Base-by-base conservation (phyloP, 2,888 invertebrate species). In the Andrena minutula region DNA sequence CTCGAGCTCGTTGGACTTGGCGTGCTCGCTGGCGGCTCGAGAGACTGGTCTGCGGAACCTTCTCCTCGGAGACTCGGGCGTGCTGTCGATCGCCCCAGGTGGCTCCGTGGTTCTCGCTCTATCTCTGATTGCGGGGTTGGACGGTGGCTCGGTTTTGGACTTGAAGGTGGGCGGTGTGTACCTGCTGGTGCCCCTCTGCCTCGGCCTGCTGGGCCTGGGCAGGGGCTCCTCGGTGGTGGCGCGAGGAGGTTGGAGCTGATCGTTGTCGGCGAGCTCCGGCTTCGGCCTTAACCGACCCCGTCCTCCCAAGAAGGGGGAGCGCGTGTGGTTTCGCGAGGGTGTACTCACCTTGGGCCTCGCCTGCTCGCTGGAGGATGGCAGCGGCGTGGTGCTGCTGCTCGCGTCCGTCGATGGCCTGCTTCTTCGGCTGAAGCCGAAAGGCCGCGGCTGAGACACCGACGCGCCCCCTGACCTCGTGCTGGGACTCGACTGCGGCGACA, bases 401-500 rank as follows among this genome's bases (percentile, higher is more conserved):
- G 91, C 88, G 82, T 90, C 85, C 41, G 89, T 87, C 58, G 89
- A 75, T 47, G 94, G 94, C 89, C 94, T 94, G 85, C 92, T 94
- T 88, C 94, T 93, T 88, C 94, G 92, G 56, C 94, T 94, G 86
- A 94, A 95, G 90, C 95, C 94, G 90, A 95, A 95, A 28, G 95
- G 95, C 92, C 95, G 93, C 84, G 95, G 95, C 92, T 95, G 95
- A 87, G 95, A 94, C 83, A 95, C 94, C 70, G 93, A 91, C 70
- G 94, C 93, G 77, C 92, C 80, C 30, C 61, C 72, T 28, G 51
- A 7, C 23, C 83, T 72, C 70, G 86, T 86, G 82, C 83, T 88
- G 20, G 88, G 73, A 8, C 82, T 76, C 4, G 86, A 83, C 26
- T 88, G 64, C 61, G 89, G 88, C 16, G 88, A 85, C 26, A 83